Conservation (phyloP, 2,888 invertebrate genomes). For the Dicyrtoma fusca region DNA sequence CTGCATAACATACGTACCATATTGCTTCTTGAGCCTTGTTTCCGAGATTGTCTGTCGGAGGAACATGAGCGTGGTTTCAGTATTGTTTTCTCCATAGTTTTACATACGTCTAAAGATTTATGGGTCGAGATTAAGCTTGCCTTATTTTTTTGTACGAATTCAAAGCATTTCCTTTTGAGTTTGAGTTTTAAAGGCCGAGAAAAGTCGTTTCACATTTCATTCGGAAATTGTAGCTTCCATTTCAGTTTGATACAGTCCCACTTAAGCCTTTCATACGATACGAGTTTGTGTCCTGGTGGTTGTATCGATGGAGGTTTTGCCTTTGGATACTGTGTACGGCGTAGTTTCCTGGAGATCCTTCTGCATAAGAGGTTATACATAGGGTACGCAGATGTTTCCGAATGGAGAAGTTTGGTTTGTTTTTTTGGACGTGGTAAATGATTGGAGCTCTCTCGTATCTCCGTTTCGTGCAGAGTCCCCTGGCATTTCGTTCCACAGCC, state of each 20-base stretch:
- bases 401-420: slow-evolving; percentile 1
- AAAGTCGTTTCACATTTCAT: no score
- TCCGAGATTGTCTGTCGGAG: no score
- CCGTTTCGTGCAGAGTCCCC: not conserved
- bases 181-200: no score
- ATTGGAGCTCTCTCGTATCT: not conserved
- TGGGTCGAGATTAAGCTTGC: no score
- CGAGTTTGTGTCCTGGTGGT: not conserved
- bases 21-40: no score
- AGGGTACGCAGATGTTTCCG: slow-evolving; percentile 6
- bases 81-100: no score
- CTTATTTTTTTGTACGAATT: no score
- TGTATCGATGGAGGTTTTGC: not conserved
- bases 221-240: no score
- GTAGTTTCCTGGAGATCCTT: not conserved
- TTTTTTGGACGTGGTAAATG: not conserved
- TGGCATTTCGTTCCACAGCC: slow-evolving; percentile 9
- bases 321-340: not conserved
- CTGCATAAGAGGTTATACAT: not conserved
- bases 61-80: no score
- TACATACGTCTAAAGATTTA: no score
- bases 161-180: no score
- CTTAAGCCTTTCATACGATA: not conserved
- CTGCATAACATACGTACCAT: no score
- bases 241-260: not conserved